These are phyloP conservation scores for Minunthozetes semirufus DNA, from an alignment of 2,888 invertebrate genomes.

Conservation along the genomic window DNA sequence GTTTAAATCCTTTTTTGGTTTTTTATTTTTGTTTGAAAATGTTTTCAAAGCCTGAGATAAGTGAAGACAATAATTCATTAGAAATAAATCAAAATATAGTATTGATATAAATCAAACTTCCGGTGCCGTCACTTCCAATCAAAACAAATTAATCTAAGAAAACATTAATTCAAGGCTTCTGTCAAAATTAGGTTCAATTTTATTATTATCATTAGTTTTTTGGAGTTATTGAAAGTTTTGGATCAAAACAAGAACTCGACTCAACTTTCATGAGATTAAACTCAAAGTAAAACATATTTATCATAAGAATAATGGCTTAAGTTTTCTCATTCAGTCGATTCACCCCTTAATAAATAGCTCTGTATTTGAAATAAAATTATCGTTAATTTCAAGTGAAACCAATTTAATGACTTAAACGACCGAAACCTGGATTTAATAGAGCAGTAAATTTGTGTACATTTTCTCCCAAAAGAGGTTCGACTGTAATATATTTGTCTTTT, in stretches of 20 bases:
- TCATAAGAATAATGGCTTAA: constrained; percentile 11
- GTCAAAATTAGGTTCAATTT: constrained; percentile 19
- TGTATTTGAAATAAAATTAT: constrained; percentile 14
- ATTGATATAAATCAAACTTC: neutral
- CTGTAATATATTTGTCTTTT: neutral
- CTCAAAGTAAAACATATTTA: neutral
- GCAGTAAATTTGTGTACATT: neutral
- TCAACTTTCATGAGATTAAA: neutral
- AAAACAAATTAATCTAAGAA: constrained; percentile 6
- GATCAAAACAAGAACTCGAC: neutral
- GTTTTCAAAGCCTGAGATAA: neutral
- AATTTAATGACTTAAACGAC: neutral
- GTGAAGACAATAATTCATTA: neutral
- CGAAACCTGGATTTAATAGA: neutral
- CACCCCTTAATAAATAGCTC: neutral
- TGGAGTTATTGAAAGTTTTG: neutral
- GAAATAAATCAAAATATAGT: constrained; percentile 10
- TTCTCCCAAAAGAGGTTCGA: neutral
- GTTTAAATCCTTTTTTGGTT: too few relatives aligned
- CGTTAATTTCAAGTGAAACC: neutral
- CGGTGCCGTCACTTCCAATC: constrained; percentile 9
- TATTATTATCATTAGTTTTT: neutral
- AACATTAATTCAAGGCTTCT: constrained; percentile 1
- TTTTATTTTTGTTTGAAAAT: too few relatives aligned
- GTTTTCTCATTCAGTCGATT: neutral